A percentile compares a stretch with the other conserved stretches of the same genome.
These are phyloP conservation scores for Arothron firmamentum DNA, from an alignment of 2,113 vertebrate genomes.

Conservation along the genomic window DNA sequence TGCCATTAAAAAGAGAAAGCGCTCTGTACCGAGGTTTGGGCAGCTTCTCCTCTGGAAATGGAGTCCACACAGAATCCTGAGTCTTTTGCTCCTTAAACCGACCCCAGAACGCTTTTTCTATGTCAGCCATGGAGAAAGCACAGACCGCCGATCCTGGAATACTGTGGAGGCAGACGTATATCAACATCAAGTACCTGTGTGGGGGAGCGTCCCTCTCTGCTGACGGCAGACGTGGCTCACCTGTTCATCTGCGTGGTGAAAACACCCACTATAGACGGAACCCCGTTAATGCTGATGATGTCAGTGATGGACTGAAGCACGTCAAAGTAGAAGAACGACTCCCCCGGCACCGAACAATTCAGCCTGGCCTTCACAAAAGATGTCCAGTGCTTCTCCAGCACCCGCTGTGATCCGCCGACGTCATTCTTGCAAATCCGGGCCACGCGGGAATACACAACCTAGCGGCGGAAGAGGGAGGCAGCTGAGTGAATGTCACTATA, in stretches of 20 bases:
- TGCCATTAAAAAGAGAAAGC: not conserved
- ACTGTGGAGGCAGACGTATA: constrained; percentile 62
- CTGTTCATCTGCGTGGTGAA: constrained; percentile 99
- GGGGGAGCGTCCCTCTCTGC: not conserved
- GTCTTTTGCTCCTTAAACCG: constrained; percentile 98
- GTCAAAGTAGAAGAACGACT: constrained; percentile 99
- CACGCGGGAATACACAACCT: constrained; percentile 97
- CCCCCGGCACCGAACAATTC: constrained; percentile 95
- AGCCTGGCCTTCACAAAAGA: constrained; percentile 95
- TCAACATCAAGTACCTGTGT: not conserved
- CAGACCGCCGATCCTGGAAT: constrained; percentile 97
- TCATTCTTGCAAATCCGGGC: constrained; percentile 98
- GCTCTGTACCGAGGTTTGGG: constrained; percentile 87
- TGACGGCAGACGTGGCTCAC: constrained; percentile 64
- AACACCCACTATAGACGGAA: constrained; percentile 88
- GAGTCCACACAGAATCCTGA: constrained; percentile 95
- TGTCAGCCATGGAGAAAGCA: constrained; percentile 95
- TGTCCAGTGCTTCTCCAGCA: constrained; percentile 98
- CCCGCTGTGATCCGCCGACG: constrained; percentile 94
- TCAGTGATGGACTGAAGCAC: constrained; percentile 96
- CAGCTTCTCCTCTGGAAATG: constrained; percentile 92
- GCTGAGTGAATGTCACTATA: constrained; percentile 52
- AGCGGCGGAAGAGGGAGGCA: constrained; percentile 6
- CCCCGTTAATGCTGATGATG: constrained; percentile 88
- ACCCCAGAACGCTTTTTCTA: constrained; percentile 91